These are phyloP conservation scores for Amphilophus citrinellus DNA, from an alignment of 2,113 vertebrate genomes.

Conservation along the genomic window DNA sequence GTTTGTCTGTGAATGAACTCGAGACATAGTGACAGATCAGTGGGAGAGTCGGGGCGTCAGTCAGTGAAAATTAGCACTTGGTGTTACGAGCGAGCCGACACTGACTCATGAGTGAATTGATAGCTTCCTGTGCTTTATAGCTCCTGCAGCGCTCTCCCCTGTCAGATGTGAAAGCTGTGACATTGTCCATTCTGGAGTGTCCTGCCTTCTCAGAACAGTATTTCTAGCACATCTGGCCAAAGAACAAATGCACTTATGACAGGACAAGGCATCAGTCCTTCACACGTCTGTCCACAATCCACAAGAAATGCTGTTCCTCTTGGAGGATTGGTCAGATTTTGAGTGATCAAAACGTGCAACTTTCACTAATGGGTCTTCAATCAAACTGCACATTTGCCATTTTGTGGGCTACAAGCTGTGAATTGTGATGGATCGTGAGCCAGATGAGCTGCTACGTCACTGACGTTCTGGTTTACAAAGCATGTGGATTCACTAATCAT, in stretches of 20 bases:
- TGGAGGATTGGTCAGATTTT: not conserved
- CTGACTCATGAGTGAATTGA: constrained; percentile 62
- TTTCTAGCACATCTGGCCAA: not conserved
- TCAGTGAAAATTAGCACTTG: constrained; percentile 51
- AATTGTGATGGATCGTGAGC: not conserved
- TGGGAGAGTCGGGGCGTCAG: constrained; percentile 31
- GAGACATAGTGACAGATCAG: constrained; percentile 33
- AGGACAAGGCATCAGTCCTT: no score
- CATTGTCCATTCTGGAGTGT: constrained; percentile 32
- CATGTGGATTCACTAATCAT: not conserved
- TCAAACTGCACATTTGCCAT: not conserved
- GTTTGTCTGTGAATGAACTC: constrained; percentile 15
- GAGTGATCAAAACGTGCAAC: not conserved
- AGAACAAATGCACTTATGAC: not conserved
- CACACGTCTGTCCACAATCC: not conserved
- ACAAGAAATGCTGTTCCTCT: not conserved
- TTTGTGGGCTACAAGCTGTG: not conserved
- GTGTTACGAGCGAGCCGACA: constrained; percentile 54
- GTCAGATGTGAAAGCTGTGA: constrained; percentile 28
- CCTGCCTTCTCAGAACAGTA: not conserved
- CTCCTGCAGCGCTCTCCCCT: constrained; percentile 2
- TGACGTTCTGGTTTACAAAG: constrained; percentile 9
- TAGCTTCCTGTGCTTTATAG: constrained; percentile 54
- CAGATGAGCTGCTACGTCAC: not conserved
- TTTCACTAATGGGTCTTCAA: not conserved